These are phyloP conservation scores for Vireo griseus DNA, from an alignment of 2,797 vertebrate species.

Conservation along the genomic window DNA sequence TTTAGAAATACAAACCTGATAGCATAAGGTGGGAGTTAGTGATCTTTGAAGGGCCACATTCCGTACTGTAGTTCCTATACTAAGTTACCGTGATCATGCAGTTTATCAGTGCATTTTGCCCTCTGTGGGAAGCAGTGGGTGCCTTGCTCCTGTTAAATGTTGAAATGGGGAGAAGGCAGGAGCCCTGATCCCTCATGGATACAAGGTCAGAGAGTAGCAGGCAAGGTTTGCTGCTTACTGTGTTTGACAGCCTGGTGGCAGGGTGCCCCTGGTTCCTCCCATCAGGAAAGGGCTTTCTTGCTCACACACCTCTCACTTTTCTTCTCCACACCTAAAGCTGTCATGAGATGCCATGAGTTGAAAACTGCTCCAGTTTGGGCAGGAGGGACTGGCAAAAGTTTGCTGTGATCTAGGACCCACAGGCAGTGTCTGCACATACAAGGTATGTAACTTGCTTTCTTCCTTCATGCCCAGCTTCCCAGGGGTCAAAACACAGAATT, in stretches of 20 bases:
- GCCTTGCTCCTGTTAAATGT: neutral
- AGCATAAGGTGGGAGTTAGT: neutral
- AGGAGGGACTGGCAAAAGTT: neutral
- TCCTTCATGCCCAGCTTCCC: neutral
- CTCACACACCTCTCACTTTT: neutral
- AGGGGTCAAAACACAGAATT: neutral
- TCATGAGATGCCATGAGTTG: neutral
- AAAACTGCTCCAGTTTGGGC: neutral
- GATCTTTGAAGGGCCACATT: neutral
- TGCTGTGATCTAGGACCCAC: neutral
- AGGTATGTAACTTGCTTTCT: neutral
- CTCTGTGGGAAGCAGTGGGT: neutral
- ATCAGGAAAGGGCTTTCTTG: neutral
- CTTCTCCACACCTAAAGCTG: neutral
- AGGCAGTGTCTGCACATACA: neutral
- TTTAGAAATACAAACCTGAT: neutral
- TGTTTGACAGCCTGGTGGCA: neutral
- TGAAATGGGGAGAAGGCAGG: neutral
- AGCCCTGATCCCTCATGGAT: neutral
- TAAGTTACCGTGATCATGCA: neutral
- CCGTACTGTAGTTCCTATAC: neutral
- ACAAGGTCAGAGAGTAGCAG: neutral
- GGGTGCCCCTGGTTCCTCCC: neutral
- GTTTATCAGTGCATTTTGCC: neutral
- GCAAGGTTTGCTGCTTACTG: neutral